A percentile compares a stretch with the other conserved stretches of the same genome.
phyloP scores from a whole-genome alignment of 2,797 vertebrate genomes.

The Protonibea diacanthus region DNA sequence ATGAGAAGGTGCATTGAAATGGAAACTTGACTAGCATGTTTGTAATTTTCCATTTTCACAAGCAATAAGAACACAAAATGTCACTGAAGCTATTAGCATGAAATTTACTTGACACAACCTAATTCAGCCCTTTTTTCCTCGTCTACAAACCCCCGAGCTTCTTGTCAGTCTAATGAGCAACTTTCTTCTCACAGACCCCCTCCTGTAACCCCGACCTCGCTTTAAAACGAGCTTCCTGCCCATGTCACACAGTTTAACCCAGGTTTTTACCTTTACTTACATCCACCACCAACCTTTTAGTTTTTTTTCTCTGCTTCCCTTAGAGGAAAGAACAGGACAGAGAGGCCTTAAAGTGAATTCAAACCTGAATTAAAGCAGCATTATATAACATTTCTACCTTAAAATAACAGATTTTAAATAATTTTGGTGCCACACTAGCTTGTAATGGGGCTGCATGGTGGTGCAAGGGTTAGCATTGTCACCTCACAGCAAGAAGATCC shows the following conservation, averaged over 20 bases:
- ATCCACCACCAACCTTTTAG: background rate
- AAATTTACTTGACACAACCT: slow-evolving; percentile 67
- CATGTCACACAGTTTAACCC: slow-evolving; percentile 31
- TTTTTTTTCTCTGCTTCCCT: background rate
- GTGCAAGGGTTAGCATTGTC: no score
- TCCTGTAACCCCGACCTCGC: background rate
- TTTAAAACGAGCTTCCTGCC: slow-evolving; percentile 32
- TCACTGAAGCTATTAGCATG: slow-evolving; percentile 73
- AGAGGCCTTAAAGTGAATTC: background rate
- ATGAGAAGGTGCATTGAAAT: slow-evolving; percentile 56
- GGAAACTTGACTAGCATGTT: slow-evolving; percentile 66
- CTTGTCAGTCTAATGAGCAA: slow-evolving; percentile 48
- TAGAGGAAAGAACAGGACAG: background rate
- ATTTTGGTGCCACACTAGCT: no score
- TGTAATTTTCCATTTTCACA: slow-evolving; percentile 71
- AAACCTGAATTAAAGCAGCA: no score
- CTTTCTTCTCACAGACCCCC: slow-evolving; percentile 2
- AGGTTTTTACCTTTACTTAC: slow-evolving; percentile 32
- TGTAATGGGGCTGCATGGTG: no score
- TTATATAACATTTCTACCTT: no score
- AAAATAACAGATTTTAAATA: no score
- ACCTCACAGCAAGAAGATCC: no score
- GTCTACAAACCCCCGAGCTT: slow-evolving; percentile 47
- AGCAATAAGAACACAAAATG: slow-evolving; percentile 76
- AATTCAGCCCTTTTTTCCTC: slow-evolving; percentile 50